phyloP scores from a whole-genome alignment of 2,888 invertebrate species.

The Scrobipalpa atriplicella region DNA sequence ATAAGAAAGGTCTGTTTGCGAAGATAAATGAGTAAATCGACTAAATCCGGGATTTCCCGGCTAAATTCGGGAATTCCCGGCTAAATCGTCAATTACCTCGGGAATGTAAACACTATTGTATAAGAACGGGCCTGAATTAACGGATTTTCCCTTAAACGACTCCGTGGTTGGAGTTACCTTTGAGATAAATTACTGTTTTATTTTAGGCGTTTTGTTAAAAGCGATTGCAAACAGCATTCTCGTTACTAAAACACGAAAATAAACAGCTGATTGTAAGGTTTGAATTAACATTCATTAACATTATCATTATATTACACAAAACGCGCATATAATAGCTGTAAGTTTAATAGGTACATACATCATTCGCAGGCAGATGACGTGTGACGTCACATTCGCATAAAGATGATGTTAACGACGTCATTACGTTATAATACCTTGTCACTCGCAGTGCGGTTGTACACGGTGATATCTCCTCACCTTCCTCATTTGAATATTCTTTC shows the following conservation, averaged over 20 bases:
- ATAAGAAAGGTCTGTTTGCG: not conserved
- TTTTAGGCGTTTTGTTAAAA: not conserved
- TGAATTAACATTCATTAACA: too few relatives aligned
- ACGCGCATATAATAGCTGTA: not conserved
- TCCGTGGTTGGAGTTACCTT: conserved; percentile 8
- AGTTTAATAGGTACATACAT: not conserved
- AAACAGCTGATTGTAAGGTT: too few relatives aligned
- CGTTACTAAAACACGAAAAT: not conserved
- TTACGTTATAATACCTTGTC: conserved; percentile 8
- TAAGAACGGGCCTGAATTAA: conserved; percentile 9
- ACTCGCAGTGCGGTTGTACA: not conserved
- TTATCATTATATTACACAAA: too few relatives aligned
- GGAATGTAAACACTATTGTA: conserved; percentile 20
- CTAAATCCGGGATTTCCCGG: not conserved
- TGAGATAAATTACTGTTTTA: not conserved
- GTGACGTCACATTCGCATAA: conserved; percentile 13
- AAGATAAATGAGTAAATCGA: conserved; percentile 5
- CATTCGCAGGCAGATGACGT: conserved; percentile 2
- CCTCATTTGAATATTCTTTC: conserved; percentile 2
- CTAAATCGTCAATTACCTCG: conserved; percentile 15
- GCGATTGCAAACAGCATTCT: not conserved
- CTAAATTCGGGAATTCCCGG: not conserved
- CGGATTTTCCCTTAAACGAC: conserved; percentile 5
- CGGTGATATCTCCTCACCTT: not conserved
- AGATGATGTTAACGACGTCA: conserved; percentile 15